Evolutionary conservation across 2,113 vertebrate genomes (phyloP), one percentile per base, ranked within the genome.

Genomic region (Candoia aspera): DNA sequence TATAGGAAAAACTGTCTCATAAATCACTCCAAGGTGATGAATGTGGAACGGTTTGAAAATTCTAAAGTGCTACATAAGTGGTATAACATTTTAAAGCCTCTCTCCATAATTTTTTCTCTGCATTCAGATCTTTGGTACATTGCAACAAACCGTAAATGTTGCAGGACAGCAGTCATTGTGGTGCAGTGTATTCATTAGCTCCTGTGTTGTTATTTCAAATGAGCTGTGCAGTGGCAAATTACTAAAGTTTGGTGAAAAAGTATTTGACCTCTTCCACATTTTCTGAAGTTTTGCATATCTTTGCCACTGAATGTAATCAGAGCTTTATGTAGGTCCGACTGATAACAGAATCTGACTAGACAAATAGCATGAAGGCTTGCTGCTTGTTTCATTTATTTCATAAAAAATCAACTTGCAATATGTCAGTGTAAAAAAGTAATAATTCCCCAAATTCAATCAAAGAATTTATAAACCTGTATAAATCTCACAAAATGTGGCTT

Each of bases 121-220:
- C 90, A 64, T 73, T 91, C n/a, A 55, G 59, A 68, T 55, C n/a
- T 86, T 86, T 53, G 12, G 11, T 91, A 23, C 26, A 91, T n/a
- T 83, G 68, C 12, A 55, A n/a, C n/a, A 90, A 53, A 5, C 2
- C 33, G 23, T 33, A 68, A 91, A 91, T 42, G 21, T 9, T 68
- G 33, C n/a, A 64, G 11, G n/a, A 53, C 59, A 24, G 46, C 26
- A 86, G 29, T 49, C 10, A n/a, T 13, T 24, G 11, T 90, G 11
- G 26, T 92, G 91, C 95, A 94, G 12, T 92, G 49, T 93, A 49
- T 92, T 95, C 83, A 53, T 62, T 90, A 94, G 42, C n/a, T 33
- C 15, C 64, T 73, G 2, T 73, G 17, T 73, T 79, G 85, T 4
- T 84, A 93, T 49, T 87, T 92, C 90, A 92, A 6, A 23, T 92